Evolutionary conservation across 1,140 invertebrate species (phyloP), one percentile per base, ranked within the genome.

Genomic region (Conus ventricosus): DNA sequence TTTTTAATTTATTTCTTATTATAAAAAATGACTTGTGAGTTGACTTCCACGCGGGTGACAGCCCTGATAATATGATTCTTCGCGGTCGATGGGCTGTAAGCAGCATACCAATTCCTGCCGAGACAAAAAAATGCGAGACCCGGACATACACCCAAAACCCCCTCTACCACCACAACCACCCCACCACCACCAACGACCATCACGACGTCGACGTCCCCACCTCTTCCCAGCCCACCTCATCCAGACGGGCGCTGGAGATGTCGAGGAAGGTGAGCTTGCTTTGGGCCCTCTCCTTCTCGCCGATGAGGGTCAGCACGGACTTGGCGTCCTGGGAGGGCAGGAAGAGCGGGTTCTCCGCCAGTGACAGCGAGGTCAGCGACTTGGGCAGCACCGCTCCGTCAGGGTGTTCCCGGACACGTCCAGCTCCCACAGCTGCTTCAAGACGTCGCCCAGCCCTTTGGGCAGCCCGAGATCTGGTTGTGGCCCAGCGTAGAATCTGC

Each of bases 301-400:
- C 91, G 20, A 93, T 88, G 17, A 88, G 81, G 15, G 27, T 88
- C 3, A 94, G 88, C 27, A 93, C 88, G 15, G 91, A 91, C 85
- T 91, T 93, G 0, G 91, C 82, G 57, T 93, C 93, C 53, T 87
- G 81, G 27, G 91, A 88, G 11, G 93, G 92, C 25, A 92, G 88
- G 54, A 89, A 90, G 3, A 93, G 81, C 20, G 93, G 92, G 88
- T 95, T 95, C n/a, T 91, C 91, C 0, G 93, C 92, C 20, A 94
- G 78, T 53, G 92, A 90, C 4, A 95, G 90, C 0, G 90, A 90
- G 8, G 89, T 92, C 7, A 95, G 60, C 6, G 92, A 92, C 82
- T 91, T 93, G 75, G 94, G 94, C 23, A 95, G 71, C 7, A 90
- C 81, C 27, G 83, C n/a, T 94, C 93, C 0, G 91, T 93, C 53